Base-by-base conservation (phyloP, 2,888 invertebrate species). In the Acronicta aceris region DNA sequence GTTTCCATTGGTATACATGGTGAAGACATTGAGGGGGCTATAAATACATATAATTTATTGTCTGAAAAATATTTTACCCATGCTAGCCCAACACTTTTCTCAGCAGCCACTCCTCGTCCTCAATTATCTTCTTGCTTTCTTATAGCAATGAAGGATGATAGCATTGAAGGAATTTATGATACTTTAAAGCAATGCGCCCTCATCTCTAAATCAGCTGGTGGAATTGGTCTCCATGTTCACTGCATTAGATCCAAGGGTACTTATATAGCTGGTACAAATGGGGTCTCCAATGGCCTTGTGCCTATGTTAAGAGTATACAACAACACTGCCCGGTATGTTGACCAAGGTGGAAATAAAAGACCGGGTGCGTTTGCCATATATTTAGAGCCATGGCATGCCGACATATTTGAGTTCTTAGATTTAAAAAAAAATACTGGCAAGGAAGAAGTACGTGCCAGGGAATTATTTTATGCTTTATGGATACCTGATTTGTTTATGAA, bases 401-500 rank as follows among this genome's bases (percentile, higher is more conserved):
- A 99, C 89, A 95, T 99, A 62, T 98, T 99, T 87, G 98, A 98
- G 64, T 99, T 99, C 91, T 93, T 99, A 52, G 98, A 99, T 86
- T 94, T 99, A 51, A 98, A 97, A 85, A 99, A 99, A 88, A 99
- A 99, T 87, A 99, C 98, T 0, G 97, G 99, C 0, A 98, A 98
- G 85, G 99, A 99, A 87, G 99, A 99, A 89, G 95, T 97, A 40
- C 95, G 99, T 46, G 99, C 99, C 0, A 95, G 99, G 55, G 99
- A 99, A 90, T 93, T 99, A 40, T 99, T 99, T 90, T 99, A 98
- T 89, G 99, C 98, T 0, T 89, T 99, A 30, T 99, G 99, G 99
- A 98, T 99, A 75, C 99, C 99, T 0, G 99, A 99, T 94, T 95
- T 99, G 59, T 99, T 99, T 88, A 99, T 99, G 99, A 96, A 97